phyloP scores from a whole-genome alignment of 2,888 invertebrate genomes.

The Scaptomyza cyrtandrae region DNA sequence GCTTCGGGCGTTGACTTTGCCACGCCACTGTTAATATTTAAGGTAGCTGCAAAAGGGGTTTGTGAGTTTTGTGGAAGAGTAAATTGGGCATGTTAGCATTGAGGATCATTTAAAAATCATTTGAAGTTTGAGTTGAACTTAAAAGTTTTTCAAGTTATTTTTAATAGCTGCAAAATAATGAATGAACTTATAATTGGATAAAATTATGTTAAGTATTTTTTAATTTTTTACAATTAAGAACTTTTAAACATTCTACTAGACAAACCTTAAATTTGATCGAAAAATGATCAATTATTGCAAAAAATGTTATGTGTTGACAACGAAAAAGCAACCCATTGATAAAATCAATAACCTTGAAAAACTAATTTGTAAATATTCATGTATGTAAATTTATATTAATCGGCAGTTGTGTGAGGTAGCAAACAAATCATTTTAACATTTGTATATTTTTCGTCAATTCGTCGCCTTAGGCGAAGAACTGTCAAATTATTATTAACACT shows the following conservation, averaged over 20 bases:
- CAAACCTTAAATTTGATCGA: no score
- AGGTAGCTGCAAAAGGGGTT: not conserved
- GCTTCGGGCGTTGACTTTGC: constrained; percentile 67
- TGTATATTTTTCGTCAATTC: constrained; percentile 12
- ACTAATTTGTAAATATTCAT: not conserved
- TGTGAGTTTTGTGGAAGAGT: not conserved
- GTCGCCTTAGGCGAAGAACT: constrained; percentile 30
- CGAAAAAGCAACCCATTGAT: not conserved
- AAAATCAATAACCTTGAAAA: not conserved
- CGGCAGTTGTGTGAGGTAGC: constrained; percentile 9
- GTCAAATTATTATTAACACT: constrained; percentile 63
- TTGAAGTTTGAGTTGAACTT: no score
- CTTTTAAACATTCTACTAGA: no score
- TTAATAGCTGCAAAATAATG: no score
- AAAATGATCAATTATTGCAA: no score
- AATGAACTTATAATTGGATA: no score
- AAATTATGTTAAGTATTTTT: no score
- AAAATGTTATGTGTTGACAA: constrained; percentile 1
- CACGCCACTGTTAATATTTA: constrained; percentile 44
- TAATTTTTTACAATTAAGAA: no score
- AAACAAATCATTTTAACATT: constrained; percentile 21
- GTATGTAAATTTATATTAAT: not conserved
- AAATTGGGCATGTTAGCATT: not conserved
- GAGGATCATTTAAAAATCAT: not conserved
- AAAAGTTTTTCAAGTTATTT: no score